Base-by-base conservation (phyloP, 1,140 invertebrate species). In the Gonatopus flavifemur region DNA sequence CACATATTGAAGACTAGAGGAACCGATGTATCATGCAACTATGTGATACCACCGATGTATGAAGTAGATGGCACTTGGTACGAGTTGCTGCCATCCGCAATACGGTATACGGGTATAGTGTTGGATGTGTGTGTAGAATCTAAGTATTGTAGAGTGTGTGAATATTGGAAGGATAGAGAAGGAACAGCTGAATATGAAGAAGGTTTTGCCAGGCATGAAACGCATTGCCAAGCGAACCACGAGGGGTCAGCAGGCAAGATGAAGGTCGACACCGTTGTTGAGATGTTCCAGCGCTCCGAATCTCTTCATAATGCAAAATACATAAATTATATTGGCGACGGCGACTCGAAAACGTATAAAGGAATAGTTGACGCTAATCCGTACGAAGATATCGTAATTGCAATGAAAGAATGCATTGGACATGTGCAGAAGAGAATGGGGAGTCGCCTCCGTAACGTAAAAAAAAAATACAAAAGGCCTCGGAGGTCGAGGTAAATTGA, bases 221-320 rank as follows among this genome's bases (percentile, higher is more conserved):
- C 10, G 5, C 9, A 33, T n/a, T 33, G 32, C n/a, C n/a, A n/a
- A n/a, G n/a, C n/a, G n/a, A n/a, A n/a, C n/a, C n/a, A n/a, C n/a
- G n/a, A n/a, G n/a, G n/a, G 49, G n/a, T 41, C 33, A 31, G 31
- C 42, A 21, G 55, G 50, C 12, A 49, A 49, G 22, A 57, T 60
- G 45, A 47, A 60, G 35, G 58, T 52, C n/a, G 42, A 58, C 18
- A 33, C 43, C 33, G 38, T 55, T 13, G 16, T 35, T 30, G 45
- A 48, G 25, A 53, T 59, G 30, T 59, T 50, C 33, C 10, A 18
- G n/a, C 28, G 50, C 13, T 59, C 51, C 13, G 40, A n/a, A n/a
- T 28, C 39, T 7, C n/a, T n/a, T 25, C 25, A 47, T 13, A 35
- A 40, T 42, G 43, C 54, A 9, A 33, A 33, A 13, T 33, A 33